Evolutionary conservation across 2,888 invertebrate genomes (phyloP).

Genomic region (Hermaeophaga mercurialis): DNA sequence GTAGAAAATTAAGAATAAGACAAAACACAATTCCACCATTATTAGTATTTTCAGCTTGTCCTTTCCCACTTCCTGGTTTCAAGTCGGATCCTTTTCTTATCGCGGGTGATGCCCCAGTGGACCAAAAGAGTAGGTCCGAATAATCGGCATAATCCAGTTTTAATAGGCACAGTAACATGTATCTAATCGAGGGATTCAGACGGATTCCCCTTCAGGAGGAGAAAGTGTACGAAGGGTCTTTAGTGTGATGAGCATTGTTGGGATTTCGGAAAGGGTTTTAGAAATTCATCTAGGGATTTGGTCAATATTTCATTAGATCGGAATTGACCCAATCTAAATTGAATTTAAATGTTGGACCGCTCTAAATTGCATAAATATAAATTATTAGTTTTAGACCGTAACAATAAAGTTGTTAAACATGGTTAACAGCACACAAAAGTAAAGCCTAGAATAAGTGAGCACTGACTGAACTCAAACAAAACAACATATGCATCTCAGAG

Average conservation of each 20-base stretch:
- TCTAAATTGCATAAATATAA: too few relatives aligned
- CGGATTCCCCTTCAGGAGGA: slow-evolving; percentile 1
- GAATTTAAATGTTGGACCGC: neutral
- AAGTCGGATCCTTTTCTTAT: slow-evolving; percentile 10
- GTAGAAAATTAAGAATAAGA: too few relatives aligned
- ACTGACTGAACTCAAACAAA: too few relatives aligned
- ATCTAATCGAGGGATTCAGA: slow-evolving; percentile 9
- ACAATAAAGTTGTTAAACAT: too few relatives aligned
- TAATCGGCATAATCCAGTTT: slow-evolving; percentile 21
- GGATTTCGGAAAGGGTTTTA: slow-evolving; percentile 9
- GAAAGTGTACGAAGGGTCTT: slow-evolving; percentile 17
- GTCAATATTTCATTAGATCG: slow-evolving; percentile 16
- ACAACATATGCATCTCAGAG: too few relatives aligned
- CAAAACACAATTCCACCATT: too few relatives aligned
- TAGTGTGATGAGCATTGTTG: slow-evolving; percentile 2
- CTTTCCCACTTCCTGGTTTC: neutral
- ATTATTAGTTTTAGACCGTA: too few relatives aligned
- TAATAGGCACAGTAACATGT: slow-evolving; percentile 14
- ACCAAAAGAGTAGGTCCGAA: slow-evolving; percentile 1
- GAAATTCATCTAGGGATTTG: slow-evolving; percentile 6
- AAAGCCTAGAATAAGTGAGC: too few relatives aligned
- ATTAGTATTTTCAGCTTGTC: too few relatives aligned
- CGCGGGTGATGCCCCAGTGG: neutral
- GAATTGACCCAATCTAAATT: slow-evolving; percentile 1
- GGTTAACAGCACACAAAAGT: too few relatives aligned